phyloP scores from a whole-genome alignment of 2,797 vertebrate species.

The Spinibarbus caldwelli region DNA sequence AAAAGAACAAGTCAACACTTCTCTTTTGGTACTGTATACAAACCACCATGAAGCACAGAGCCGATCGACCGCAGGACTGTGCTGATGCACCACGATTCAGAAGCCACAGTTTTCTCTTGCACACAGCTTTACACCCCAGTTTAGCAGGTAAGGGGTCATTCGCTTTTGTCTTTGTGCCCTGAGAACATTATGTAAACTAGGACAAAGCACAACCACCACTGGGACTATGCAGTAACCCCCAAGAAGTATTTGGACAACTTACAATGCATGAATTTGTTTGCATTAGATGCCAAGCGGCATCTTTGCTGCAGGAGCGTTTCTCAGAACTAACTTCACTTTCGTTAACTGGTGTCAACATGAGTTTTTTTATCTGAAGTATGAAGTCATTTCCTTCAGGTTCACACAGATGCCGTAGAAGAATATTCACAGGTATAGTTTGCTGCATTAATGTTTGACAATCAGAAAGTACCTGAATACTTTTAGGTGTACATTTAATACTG shows the following conservation, averaged over 20 bases:
- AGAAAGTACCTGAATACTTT: not conserved
- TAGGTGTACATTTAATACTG: not conserved
- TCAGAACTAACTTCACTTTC: slow-evolving; percentile 6
- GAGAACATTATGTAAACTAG: not conserved
- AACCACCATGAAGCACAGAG: slow-evolving; percentile 66
- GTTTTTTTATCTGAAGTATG: not conserved
- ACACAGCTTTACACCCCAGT: not conserved
- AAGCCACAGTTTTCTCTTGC: slow-evolving; percentile 75
- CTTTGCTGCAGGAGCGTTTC: not conserved
- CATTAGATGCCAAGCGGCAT: not conserved
- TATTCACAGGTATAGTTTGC: not conserved
- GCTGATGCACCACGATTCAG: slow-evolving; percentile 72
- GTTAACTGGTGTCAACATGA: not conserved
- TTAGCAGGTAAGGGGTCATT: slow-evolving; percentile 5
- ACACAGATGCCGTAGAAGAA: not conserved
- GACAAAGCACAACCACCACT: not conserved
- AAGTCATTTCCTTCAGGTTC: slow-evolving; percentile 15
- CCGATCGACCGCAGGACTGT: slow-evolving; percentile 75
- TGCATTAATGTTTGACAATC: not conserved
- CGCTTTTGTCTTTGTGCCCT: not conserved
- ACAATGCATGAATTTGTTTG: not conserved
- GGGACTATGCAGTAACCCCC: not conserved
- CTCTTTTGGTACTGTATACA: slow-evolving; percentile 52
- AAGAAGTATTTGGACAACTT: not conserved
- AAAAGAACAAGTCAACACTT: slow-evolving; percentile 36